Evolutionary conservation across 2,888 invertebrate species (phyloP), one percentile per base, ranked within the genome.

Genomic region (Caenorhabditis panamensis): DNA sequence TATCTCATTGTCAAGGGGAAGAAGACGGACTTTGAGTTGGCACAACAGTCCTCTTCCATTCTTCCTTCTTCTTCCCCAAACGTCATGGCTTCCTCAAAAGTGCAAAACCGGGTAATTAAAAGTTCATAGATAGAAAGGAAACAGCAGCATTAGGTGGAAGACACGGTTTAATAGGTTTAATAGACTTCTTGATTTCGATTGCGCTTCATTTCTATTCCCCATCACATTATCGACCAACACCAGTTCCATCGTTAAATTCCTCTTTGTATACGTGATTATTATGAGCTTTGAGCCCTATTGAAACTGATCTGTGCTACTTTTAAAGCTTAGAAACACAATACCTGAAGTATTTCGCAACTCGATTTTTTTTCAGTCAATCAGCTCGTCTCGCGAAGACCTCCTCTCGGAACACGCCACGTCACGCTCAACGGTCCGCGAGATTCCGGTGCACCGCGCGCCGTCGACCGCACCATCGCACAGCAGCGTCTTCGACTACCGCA

Each of bases 391-490:
- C 47, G 89, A 89, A 75, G 89, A 89, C 68, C 84, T 89, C 41
- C 84, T 89, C 69, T 85, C 86, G 49, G 88, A 86, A 58, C 82
- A 82, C 81, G 67, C 85, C 69, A 82, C 86, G 64, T 83, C 88
- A 44, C 85, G 86, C 37, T 84, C 88, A n/a, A 89, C 88, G 49
- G 82, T 89, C 9, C 88, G 90, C 62, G 90, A 90, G 80, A 90
- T 90, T 58, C 90, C 90, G 72, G 88, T 89, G 78, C 86, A 86
- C n/a, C 79, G 87, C 37, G 87, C 89, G 28, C 84, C 88, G 11
- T 89, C 89, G 24, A 83, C 85, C 13, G 84, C 84, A 53, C 84
- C 84, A 36, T 84, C 87, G 44, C 82, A 82, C 41, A 82, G 76
- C 44, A 82, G 84, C 51, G 82, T 84, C 36, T 77, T 84, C 66